Conservation (phyloP, 2,888 invertebrate genomes). For the Formica aserva region DNA sequence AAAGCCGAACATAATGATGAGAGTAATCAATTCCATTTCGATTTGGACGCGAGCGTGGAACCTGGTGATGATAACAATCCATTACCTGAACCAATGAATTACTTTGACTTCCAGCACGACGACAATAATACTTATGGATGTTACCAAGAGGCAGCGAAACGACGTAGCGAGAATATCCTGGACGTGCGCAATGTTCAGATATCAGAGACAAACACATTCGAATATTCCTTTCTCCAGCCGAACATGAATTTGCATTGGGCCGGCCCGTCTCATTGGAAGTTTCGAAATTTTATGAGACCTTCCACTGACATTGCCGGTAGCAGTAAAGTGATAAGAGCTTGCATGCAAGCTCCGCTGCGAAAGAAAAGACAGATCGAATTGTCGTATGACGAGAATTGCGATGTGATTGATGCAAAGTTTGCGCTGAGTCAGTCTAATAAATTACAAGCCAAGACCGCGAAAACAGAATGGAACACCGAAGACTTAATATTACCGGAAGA, state of each 20-base stretch:
- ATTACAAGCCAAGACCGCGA: conserved; percentile 70
- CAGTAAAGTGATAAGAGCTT: conserved; percentile 58
- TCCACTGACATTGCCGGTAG: conserved; percentile 62
- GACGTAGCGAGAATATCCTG: conserved; percentile 73
- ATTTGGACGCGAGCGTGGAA: conserved; percentile 78
- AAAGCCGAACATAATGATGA: neutral
- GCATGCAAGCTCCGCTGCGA: conserved; percentile 62
- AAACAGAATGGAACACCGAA: conserved; percentile 75
- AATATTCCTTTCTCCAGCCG: conserved; percentile 79
- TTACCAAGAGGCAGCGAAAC: neutral
- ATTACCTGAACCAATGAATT: conserved; percentile 43
- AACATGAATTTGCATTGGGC: conserved; percentile 88
- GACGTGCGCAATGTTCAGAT: conserved; percentile 64
- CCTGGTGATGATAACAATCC: conserved; percentile 52
- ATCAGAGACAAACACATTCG: conserved; percentile 59
- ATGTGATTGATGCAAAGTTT: conserved; percentile 59
- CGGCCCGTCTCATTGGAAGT: conserved; percentile 94
- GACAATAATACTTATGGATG: conserved; percentile 63
- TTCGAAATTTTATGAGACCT: conserved; percentile 86
- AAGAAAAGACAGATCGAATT: conserved; percentile 72
- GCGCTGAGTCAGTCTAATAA: conserved; percentile 50
- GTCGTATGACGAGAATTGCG: conserved; percentile 52
- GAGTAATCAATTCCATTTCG: conserved; percentile 76
- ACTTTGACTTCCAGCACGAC: conserved; percentile 65
- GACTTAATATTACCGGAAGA: conserved; percentile 74